Base-by-base conservation (phyloP, 53 echinoderm and acorn worm species). In the Astropecten irregularis region DNA sequence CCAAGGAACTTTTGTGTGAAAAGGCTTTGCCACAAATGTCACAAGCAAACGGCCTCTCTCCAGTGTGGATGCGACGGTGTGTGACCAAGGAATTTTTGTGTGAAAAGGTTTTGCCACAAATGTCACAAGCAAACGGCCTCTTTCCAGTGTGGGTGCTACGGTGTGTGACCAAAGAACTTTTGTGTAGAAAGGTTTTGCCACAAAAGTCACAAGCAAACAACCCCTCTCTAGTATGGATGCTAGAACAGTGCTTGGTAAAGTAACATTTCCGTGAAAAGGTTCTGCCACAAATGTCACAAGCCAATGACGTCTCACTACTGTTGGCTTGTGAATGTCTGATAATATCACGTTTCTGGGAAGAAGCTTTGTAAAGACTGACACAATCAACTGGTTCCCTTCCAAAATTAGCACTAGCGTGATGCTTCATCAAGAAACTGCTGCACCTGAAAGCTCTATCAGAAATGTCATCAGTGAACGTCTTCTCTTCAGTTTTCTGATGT, bases 31-130 rank as follows among this genome's bases (percentile, higher is more conserved):
- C n/a, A n/a, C n/a, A n/a, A n/a, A n/a, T n/a, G n/a, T n/a, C n/a
- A n/a, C n/a, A n/a, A n/a, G n/a, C n/a, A n/a, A n/a, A n/a, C n/a
- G n/a, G n/a, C n/a, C n/a, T n/a, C n/a, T n/a, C n/a, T n/a, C n/a
- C n/a, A 1, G 61, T 61, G 61, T 61, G 61, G 18, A 33, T 31
- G 7, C 61, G 28, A 30, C 32, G 13, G 18, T 61, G 61, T 15
- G 58, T 93, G 93, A 44, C 83, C 83, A 53, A 76, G 83, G 2
- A 93, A 84, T 51, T 90, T 85, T 44, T 86, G 83, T 26, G 89
- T 61, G 61, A 77, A 83, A 0, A 56, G 0, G 22, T 7, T 56
- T 56, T 33, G 20, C 26, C 54, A 20, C 73, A 73, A 9, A 38
- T 56, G 14, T 36, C 20, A 22, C 73, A 73, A 40, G 65, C 59